Percentiles rank a stretch among this genome's conserved stretches.
Evolutionary conservation across 2,113 vertebrate species (phyloP).

Genomic region (Bufo bufo): DNA sequence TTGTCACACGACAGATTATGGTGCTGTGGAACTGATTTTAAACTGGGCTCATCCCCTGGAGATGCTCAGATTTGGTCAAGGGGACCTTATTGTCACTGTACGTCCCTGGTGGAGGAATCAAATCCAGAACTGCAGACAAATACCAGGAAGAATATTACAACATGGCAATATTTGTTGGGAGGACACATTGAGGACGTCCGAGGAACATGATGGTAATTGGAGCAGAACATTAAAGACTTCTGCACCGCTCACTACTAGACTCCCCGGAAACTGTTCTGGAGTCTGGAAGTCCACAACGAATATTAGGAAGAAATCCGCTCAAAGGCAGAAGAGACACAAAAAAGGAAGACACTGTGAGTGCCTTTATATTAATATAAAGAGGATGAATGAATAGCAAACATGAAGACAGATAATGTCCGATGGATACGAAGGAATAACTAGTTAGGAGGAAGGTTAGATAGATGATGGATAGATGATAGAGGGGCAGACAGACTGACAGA

Average conservation of each 20-base stretch:
- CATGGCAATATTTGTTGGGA: not conserved
- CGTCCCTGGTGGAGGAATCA: conserved; percentile 10
- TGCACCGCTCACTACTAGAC: not conserved
- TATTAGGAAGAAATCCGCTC: not conserved
- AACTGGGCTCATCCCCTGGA: conserved; percentile 55
- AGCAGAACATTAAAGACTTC: not conserved
- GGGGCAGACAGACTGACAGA: not conserved
- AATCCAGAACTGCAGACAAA: not conserved
- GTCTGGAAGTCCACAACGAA: not conserved
- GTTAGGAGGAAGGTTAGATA: too few species aligned
- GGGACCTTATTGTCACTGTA: conserved; percentile 39
- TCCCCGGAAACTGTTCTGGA: not conserved
- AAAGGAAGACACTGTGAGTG: conserved; percentile 32
- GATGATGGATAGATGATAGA: too few species aligned
- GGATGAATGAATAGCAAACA: not conserved
- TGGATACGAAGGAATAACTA: too few species aligned
- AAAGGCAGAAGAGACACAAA: not conserved
- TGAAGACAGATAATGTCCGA: not conserved
- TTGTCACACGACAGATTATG: conserved; percentile 25
- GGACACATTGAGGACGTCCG: not conserved
- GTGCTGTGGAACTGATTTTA: conserved; percentile 50
- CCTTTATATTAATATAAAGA: too few species aligned
- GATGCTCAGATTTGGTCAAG: conserved; percentile 56
- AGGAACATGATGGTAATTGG: conserved; percentile 27
- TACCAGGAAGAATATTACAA: not conserved